Evolutionary conservation across 1,140 invertebrate species (phyloP), one percentile per base, ranked within the genome.

Genomic region (Ptiloglossa arizonensis): DNA sequence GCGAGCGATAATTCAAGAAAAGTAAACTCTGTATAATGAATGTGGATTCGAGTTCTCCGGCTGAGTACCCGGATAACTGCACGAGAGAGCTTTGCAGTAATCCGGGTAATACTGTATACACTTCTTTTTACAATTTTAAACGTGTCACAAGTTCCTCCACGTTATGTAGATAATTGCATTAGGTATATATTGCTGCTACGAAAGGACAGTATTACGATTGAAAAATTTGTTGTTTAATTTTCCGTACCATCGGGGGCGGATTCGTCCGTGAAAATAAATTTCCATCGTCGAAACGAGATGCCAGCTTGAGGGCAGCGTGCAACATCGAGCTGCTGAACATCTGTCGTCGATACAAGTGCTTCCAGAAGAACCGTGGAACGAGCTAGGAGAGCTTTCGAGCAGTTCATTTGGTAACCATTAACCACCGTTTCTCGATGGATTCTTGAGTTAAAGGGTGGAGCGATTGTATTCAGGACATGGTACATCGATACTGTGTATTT

Each of bases 321-420:
- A 22, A n/a, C 38, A 15, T 54, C 46, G 46, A 29, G 77, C 81
- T 85, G 81, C 52, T 19, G 67, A 86, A 84, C 85, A 84, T 87
- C 81, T 86, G 85, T 86, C 85, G 59, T 83, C 63, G 68, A 44
- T 69, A 9, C 24, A 81, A 78, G 77, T 86, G 69, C 50, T 86
- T 83, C 52, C 50, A 78, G 73, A 80, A 80, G 80, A 60, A 63
- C 62, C 83, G 67, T 29, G 11, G 9, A 73, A 57, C 68, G 72
- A 73, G 2, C 29, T 44, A 73, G 71, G 76, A 84, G 80, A 74
- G 80, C 59, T 79, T 82, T 74, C 48, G 81, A 83, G 59, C 3
- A 54, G 48, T 72, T 83, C 81, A 83, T 83, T 83, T 67, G 66
- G 69, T 62, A 79, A 83, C 69, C 59, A 69, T 70, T 52, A 56